These are phyloP conservation scores for Isurus oxyrinchus DNA, from an alignment of 2,113 vertebrate species.

Conservation along the genomic window DNA sequence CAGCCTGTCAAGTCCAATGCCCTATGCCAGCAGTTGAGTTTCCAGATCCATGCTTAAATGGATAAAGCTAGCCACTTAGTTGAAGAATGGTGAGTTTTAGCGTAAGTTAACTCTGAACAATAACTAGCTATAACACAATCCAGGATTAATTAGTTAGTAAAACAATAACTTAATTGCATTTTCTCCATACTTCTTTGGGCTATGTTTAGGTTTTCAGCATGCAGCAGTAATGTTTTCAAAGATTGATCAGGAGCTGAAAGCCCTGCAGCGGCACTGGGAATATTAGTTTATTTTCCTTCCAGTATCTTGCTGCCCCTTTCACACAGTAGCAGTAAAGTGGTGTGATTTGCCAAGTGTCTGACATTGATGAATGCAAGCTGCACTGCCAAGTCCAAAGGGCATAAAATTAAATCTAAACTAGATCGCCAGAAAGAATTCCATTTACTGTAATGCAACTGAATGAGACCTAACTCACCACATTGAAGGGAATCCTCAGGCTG, in stretches of 20 bases:
- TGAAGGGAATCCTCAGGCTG: background rate
- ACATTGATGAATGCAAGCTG: background rate
- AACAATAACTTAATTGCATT: background rate
- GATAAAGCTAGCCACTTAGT: background rate
- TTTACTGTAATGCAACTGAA: background rate
- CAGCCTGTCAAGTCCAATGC: background rate
- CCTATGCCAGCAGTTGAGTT: background rate
- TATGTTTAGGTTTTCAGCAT: background rate
- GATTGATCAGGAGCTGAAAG: background rate
- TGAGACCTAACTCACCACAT: background rate
- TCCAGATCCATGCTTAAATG: background rate
- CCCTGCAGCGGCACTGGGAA: background rate
- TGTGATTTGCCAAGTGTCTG: background rate
- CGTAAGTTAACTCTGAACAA: background rate
- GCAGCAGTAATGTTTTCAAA: background rate
- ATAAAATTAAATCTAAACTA: background rate
- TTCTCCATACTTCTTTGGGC: background rate
- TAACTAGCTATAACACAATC: background rate
- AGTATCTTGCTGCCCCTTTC: background rate
- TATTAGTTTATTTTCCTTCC: background rate
- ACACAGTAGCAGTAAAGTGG: background rate
- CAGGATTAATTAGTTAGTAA: background rate
- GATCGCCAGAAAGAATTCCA: background rate
- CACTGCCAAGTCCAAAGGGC: background rate
- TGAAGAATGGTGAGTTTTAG: background rate